A percentile compares a stretch with the other conserved stretches of the same genome.
phyloP scores from a whole-genome alignment of 2,113 vertebrate genomes.

The Pomatorhinus ruficollis region DNA sequence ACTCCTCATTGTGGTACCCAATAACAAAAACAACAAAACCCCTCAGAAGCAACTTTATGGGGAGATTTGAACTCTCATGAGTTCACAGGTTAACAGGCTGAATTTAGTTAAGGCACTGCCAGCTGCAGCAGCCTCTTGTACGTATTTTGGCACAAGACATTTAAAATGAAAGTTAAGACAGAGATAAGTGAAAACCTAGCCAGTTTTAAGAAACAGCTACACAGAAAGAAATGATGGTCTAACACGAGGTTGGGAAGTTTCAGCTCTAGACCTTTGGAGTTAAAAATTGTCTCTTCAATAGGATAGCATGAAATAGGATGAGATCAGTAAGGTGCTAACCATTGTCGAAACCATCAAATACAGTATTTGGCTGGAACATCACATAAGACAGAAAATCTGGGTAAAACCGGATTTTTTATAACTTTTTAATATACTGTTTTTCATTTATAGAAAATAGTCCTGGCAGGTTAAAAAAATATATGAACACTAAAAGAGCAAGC shows the following conservation, averaged over 20 bases:
- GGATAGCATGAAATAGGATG: background rate
- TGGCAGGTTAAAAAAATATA: background rate
- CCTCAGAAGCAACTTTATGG: background rate
- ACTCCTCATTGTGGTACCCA: accelerated
- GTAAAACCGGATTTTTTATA: background rate
- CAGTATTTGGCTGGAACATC: background rate
- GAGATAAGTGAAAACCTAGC: background rate
- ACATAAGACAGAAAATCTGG: background rate
- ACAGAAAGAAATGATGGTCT: background rate
- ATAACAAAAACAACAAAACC: background rate
- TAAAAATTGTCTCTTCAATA: background rate
- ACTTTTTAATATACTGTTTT: background rate
- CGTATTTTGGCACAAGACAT: background rate
- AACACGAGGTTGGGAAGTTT: background rate
- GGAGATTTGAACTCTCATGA: background rate
- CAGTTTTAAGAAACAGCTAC: background rate
- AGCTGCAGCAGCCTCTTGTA: background rate
- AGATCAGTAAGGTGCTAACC: background rate
- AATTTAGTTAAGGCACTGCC: background rate
- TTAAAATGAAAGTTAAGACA: background rate
- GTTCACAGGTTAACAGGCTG: background rate
- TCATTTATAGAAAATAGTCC: background rate
- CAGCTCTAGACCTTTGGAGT: background rate
- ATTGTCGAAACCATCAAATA: background rate
- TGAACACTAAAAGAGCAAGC: background rate